Conservation (phyloP, 2,797 vertebrate genomes). For the Clarias platycephalus region DNA sequence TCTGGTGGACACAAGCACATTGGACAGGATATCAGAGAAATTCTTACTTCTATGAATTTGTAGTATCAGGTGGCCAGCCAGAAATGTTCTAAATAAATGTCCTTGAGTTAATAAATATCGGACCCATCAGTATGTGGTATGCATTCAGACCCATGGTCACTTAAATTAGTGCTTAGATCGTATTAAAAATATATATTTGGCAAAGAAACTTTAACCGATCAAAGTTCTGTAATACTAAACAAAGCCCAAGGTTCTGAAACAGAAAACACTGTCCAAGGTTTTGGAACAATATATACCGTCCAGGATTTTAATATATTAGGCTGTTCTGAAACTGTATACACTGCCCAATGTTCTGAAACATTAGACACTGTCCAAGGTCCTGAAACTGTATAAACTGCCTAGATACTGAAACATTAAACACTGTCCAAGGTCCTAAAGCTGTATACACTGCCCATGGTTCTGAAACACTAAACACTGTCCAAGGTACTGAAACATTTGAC, state of each 20-base stretch:
- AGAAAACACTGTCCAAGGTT: not conserved
- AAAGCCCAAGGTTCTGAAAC: not conserved
- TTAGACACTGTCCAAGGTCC: not conserved
- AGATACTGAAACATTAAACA: not conserved
- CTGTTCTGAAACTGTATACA: not conserved
- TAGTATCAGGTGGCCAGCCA: not conserved
- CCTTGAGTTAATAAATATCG: not conserved
- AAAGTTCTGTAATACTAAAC: not conserved
- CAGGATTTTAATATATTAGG: no score
- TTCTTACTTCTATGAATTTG: not conserved
- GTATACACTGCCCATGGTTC: not conserved
- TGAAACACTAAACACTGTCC: not conserved
- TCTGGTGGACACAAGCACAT: not conserved
- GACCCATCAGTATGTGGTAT: not conserved
- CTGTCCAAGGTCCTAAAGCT: not conserved
- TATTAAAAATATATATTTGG: not conserved
- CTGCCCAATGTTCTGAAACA: not conserved
- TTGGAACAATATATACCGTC: no score
- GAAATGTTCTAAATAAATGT: not conserved
- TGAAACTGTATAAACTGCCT: not conserved
- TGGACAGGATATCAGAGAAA: not conserved
- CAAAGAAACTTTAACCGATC: not conserved
- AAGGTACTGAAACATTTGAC: no score
- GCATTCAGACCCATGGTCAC: not conserved
- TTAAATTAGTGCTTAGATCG: not conserved